Conservation (phyloP, 2,797 vertebrate species). For the Ctenochaetus hawaiiensis region DNA sequence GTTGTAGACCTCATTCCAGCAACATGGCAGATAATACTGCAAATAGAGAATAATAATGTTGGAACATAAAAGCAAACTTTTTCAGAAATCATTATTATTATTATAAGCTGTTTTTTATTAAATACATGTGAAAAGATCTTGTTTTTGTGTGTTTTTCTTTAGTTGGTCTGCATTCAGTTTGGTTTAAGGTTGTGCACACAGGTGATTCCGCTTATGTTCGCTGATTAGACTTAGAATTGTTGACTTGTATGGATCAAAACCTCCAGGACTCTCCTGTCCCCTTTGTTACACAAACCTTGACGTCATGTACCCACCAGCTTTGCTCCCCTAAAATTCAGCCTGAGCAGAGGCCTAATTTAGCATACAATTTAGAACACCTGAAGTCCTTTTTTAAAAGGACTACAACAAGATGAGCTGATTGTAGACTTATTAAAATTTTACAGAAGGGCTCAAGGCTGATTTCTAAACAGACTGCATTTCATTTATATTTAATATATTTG, state of each 20-base stretch:
- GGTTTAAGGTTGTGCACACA: background rate
- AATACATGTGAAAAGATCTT: conserved; percentile 43
- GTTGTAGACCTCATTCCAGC: conserved; percentile 40
- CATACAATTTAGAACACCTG: background rate
- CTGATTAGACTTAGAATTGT: background rate
- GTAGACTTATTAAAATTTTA: too few relatives aligned
- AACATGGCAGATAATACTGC: background rate
- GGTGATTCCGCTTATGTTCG: background rate
- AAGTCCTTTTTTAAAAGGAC: too few relatives aligned
- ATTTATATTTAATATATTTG: too few relatives aligned
- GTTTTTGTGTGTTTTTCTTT: conserved; percentile 22
- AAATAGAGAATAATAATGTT: conserved; percentile 16
- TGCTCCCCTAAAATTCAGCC: too few relatives aligned
- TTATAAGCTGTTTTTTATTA: conserved; percentile 59
- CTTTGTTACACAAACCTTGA: too few relatives aligned
- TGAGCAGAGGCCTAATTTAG: background rate
- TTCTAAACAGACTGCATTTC: too few relatives aligned
- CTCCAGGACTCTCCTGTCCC: too few relatives aligned
- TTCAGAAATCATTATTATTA: conserved; percentile 8
- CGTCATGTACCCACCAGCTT: too few relatives aligned
- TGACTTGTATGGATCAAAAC: too few relatives aligned
- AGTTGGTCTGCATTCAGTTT: background rate
- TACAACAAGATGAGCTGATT: too few relatives aligned
- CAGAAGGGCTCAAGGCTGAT: too few relatives aligned
- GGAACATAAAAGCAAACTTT: conserved; percentile 34